A percentile compares a stretch with the other conserved stretches of the same genome.
These are phyloP conservation scores for Apostichopus parvimensis DNA, from an alignment of 35 echinoderm and acorn worm genomes.

Conservation along the genomic window DNA sequence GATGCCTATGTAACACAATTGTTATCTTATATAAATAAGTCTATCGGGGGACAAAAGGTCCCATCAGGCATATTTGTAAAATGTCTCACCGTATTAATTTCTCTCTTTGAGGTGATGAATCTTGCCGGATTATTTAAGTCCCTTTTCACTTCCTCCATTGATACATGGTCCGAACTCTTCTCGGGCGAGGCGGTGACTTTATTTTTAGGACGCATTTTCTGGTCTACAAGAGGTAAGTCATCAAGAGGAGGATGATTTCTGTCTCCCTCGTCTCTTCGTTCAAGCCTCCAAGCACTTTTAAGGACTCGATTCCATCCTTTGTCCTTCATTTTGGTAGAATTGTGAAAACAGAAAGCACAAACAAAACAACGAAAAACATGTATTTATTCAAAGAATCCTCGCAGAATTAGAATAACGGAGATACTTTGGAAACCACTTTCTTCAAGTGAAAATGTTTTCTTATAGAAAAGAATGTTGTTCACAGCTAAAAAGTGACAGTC, in stretches of 20 bases:
- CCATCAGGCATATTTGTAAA: not conserved
- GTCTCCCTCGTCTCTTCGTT: not conserved
- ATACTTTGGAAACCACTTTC: too few relatives aligned
- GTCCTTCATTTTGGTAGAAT: not conserved
- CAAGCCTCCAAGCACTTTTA: not conserved
- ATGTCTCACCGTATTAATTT: not conserved
- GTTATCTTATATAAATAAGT: too few relatives aligned
- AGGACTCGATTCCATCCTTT: constrained; percentile 4
- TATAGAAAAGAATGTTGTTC: too few relatives aligned
- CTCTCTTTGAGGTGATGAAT: not conserved
- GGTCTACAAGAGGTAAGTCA: not conserved
- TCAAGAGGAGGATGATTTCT: not conserved
- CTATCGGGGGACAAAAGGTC: too few relatives aligned
- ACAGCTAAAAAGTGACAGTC: too few relatives aligned
- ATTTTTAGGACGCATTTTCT: constrained; percentile 18
- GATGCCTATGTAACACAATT: too few relatives aligned
- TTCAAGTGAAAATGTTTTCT: too few relatives aligned
- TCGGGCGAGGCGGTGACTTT: constrained; percentile 1
- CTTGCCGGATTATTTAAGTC: not conserved
- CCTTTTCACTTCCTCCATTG: not conserved
- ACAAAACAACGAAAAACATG: not conserved
- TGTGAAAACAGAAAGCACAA: not conserved
- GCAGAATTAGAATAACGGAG: too few relatives aligned
- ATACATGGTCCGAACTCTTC: not conserved
- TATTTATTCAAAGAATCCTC: too few relatives aligned